Evolutionary conservation across 2,888 invertebrate genomes (phyloP), one percentile per base, ranked within the genome.

Genomic region (Sicus ferrugineus): DNA sequence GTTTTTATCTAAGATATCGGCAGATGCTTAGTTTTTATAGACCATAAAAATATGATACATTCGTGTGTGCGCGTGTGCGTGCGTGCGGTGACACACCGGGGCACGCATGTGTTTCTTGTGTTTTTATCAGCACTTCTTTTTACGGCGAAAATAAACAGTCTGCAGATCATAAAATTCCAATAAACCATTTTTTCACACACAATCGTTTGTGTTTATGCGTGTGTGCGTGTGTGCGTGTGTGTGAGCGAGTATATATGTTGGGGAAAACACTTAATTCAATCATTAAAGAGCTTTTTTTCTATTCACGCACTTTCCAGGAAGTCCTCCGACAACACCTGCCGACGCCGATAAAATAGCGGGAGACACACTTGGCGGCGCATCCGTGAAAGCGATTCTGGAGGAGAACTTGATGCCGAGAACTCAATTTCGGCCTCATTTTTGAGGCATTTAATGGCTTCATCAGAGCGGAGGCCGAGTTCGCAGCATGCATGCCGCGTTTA

Each of bases 1-100:
- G 34, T n/a, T 42, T 54, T 54, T 66, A 66, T 66, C 56, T 54
- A 56, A 66, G 28, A 66, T 66, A 66, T 66, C 65, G 52, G 65
- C 54, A 54, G 65, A 66, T 66, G 65, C 65, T 52, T 65, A 54
- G 23, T 56, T 52, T 66, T 66, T 56, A 54, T 38, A n/a, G 14
- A 28, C 21, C 38, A 31, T 54, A 54, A 66, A 66, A 66, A 66
- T 54, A 66, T 66, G 65, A 66, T 66, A 52, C 64, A 65, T 52
- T 65, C 31, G 23, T 34, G 38, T 7, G 31, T 66, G 54, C 28
- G 52, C 21, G 50, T 21, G 28, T 64, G 34, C 16, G 50, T 65
- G 23, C 23, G 42, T 62, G 26, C 23, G n/a, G 19, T 30, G 48
- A 30, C 19, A 30, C 23, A 54, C 7, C 21, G 21, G 9, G 6